phyloP scores from a whole-genome alignment of 2,888 invertebrate genomes.

The Colostygia pectinataria region DNA sequence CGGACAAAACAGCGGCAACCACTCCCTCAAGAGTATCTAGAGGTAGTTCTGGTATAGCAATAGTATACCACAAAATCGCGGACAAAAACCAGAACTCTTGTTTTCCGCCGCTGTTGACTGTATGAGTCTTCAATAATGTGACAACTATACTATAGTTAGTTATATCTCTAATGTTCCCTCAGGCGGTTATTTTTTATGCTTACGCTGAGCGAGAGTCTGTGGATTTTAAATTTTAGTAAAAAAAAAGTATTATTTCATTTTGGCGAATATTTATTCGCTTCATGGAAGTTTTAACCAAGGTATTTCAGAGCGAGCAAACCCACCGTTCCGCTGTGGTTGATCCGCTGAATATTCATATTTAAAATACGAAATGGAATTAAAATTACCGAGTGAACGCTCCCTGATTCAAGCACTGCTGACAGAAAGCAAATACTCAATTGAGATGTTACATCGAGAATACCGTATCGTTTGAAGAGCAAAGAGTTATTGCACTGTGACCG shows the following conservation, averaged over 20 bases:
- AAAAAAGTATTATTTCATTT: too few species aligned
- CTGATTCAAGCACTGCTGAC: constrained; percentile 57
- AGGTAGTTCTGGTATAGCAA: neutral
- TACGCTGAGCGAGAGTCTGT: too few species aligned
- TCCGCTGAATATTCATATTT: constrained; percentile 17
- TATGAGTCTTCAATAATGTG: too few species aligned
- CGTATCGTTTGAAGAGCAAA: constrained; percentile 31
- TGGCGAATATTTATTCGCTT: constrained; percentile 8
- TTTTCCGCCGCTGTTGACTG: neutral
- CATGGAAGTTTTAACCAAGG: constrained; percentile 9
- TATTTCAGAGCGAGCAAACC: constrained; percentile 2
- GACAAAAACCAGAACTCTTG: neutral
- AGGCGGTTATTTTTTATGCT: too few species aligned
- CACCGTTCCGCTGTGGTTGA: constrained; percentile 6
- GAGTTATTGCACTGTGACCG: constrained; percentile 46
- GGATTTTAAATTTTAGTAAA: too few species aligned
- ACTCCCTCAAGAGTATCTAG: neutral
- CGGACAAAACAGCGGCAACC: constrained; percentile 13
- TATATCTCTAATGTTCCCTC: too few species aligned
- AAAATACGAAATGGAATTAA: constrained; percentile 2
- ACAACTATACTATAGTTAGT: too few species aligned
- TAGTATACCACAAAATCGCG: constrained; percentile 6
- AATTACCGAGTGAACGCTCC: constrained; percentile 44
- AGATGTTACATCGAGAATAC: constrained; percentile 62
- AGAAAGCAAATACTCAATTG: constrained; percentile 61